Conservation (phyloP, 2,888 invertebrate species). For the Desoria tigrina region DNA sequence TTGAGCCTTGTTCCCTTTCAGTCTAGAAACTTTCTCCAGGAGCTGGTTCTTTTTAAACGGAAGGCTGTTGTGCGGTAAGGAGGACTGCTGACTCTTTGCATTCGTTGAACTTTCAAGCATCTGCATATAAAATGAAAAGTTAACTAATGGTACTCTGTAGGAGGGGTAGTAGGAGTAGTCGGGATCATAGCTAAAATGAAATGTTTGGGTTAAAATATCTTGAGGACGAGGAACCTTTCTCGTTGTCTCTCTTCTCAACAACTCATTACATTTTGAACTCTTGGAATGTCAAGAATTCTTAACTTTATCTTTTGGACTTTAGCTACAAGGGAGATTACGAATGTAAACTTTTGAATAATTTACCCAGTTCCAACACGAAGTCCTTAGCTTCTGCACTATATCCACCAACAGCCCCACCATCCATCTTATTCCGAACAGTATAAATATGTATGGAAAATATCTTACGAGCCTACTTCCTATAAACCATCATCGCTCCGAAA, state of each 20-base stretch:
- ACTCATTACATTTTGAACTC: constrained; percentile 14
- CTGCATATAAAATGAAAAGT: no score
- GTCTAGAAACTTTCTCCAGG: no score
- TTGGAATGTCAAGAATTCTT: constrained; percentile 13
- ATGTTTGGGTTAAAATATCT: constrained; percentile 6
- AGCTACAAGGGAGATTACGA: constrained; percentile 1
- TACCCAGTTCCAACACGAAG: not conserved
- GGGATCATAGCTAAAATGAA: no score
- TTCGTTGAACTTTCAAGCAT: no score
- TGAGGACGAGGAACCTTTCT: constrained; percentile 5
- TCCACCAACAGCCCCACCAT: not conserved
- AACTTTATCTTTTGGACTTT: constrained; percentile 1
- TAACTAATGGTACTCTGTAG: not conserved
- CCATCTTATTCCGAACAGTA: not conserved
- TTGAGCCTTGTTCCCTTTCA: no score
- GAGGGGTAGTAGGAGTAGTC: constrained; percentile 2
- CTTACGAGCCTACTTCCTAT: no score
- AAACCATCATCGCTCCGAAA: no score
- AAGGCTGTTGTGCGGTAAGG: no score
- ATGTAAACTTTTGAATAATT: constrained; percentile 14
- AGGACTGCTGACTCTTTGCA: no score
- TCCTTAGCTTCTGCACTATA: not conserved
- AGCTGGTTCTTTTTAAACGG: no score
- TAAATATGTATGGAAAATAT: no score
- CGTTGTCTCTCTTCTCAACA: constrained; percentile 3